These are phyloP conservation scores for Bubo blakistoni DNA, from an alignment of 2,113 vertebrate species.

Conservation along the genomic window DNA sequence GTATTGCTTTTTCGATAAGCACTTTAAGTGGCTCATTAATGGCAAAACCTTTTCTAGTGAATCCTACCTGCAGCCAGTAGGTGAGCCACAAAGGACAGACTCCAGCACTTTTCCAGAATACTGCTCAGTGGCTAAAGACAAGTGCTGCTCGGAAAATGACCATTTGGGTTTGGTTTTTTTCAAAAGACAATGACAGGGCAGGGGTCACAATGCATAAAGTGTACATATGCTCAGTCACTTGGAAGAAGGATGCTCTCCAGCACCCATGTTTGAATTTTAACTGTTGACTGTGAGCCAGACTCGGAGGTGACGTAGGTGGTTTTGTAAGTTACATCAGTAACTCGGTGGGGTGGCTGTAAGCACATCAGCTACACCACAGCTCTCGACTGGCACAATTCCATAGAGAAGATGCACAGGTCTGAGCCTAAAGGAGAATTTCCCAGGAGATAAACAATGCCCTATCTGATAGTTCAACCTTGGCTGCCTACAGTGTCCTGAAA, in stretches of 20 bases:
- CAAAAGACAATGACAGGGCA: not conserved
- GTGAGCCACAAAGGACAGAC: not conserved
- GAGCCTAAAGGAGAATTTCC: conserved; percentile 1
- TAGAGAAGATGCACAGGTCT: not conserved
- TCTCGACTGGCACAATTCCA: not conserved
- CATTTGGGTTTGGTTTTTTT: too few relatives aligned
- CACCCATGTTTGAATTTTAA: conserved; percentile 8
- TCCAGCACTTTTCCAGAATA: not conserved
- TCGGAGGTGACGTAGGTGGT: not conserved
- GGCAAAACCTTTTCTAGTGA: not conserved
- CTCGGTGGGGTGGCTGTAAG: not conserved
- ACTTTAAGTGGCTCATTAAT: not conserved
- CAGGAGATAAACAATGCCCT: not conserved
- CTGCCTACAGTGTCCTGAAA: not conserved
- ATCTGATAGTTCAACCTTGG: not conserved
- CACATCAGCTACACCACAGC: not conserved
- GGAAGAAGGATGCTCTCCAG: not conserved
- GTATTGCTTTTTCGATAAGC: not conserved
- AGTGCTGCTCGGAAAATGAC: not conserved
- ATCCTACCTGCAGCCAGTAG: not conserved
- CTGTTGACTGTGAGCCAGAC: not conserved
- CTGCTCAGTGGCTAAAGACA: not conserved
- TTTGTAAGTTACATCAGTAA: not conserved
- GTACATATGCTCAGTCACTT: not conserved
- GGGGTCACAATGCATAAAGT: not conserved